Evolutionary conservation across 2,888 invertebrate genomes (phyloP).

Genomic region (Chrysotoxum bicinctum): DNA sequence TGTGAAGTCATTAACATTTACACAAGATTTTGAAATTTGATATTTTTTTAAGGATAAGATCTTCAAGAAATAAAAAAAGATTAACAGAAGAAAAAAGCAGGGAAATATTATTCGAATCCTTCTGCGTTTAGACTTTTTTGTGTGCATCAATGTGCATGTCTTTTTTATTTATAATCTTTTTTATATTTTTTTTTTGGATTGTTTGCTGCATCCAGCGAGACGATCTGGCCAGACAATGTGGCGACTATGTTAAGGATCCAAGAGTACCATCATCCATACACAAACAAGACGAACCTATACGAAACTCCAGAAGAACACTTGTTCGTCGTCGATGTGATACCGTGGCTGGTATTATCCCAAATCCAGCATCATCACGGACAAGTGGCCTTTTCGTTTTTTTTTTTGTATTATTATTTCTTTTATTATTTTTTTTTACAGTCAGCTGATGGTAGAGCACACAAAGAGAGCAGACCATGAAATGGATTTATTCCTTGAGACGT

Average conservation of each 20-base stretch:
- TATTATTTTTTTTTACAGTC: slow-evolving; percentile 22
- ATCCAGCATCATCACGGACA: slow-evolving; percentile 62
- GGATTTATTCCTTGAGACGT: slow-evolving; percentile 50
- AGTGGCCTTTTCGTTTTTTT: slow-evolving; percentile 64
- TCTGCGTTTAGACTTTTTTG: slow-evolving; percentile 42
- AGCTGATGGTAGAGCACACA: slow-evolving; percentile 61
- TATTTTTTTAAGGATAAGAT: slow-evolving; percentile 58
- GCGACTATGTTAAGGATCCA: slow-evolving; percentile 61
- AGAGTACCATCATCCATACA: slow-evolving; percentile 11
- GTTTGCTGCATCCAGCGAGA: slow-evolving; percentile 41
- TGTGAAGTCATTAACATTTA: slow-evolving; percentile 72
- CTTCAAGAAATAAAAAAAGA: slow-evolving; percentile 30
- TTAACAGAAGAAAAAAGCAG: slow-evolving; percentile 36
- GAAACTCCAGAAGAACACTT: slow-evolving; percentile 54
- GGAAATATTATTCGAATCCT: slow-evolving; percentile 55
- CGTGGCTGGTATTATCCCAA: slow-evolving; percentile 56
- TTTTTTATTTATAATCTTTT: slow-evolving; percentile 20
- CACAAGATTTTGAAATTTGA: slow-evolving; percentile 71
- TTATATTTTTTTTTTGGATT: slow-evolving; percentile 16
- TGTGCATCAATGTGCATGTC: slow-evolving; percentile 27
- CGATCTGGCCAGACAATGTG: slow-evolving; percentile 68
- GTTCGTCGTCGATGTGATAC: slow-evolving; percentile 41
- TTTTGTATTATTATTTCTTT: not conserved
- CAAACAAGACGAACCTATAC: not conserved
- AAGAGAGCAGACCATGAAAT: slow-evolving; percentile 36